Conservation (phyloP, 2,888 invertebrate genomes). For the Oscheius sp. region DNA sequence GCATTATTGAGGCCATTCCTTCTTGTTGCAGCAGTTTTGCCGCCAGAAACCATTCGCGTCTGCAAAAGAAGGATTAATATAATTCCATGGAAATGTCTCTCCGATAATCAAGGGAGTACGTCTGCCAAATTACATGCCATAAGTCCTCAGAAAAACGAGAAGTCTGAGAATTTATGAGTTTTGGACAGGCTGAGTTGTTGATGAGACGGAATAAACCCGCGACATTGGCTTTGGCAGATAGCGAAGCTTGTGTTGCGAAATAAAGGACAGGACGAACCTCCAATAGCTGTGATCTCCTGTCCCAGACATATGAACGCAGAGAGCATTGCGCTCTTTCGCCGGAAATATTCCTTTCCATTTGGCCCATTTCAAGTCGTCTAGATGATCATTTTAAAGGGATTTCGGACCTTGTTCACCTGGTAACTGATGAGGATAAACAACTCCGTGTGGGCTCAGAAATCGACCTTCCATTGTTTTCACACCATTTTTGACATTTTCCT, state of each 20-base stretch:
- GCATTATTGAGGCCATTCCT: conserved; percentile 89
- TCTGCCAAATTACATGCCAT: too few species aligned
- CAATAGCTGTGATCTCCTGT: conserved; percentile 91
- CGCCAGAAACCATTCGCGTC: conserved; percentile 88
- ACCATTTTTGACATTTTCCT: conserved; percentile 46
- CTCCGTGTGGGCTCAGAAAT: conserved; percentile 86
- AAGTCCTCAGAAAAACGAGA: too few species aligned
- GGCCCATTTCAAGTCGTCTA: conserved; percentile 38
- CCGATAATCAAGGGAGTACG: too few species aligned
- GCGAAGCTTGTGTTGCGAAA: background rate
- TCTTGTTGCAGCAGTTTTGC: conserved; percentile 88
- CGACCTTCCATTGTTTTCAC: conserved; percentile 81
- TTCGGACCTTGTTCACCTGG: conserved; percentile 19
- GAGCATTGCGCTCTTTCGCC: conserved; percentile 43
- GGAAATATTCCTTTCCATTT: conserved; percentile 38
- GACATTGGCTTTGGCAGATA: background rate
- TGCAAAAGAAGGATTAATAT: conserved; percentile 78
- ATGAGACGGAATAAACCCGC: background rate
- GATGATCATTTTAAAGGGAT: too few species aligned
- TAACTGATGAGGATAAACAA: conserved; percentile 85
- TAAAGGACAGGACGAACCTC: conserved; percentile 78
- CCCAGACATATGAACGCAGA: conserved; percentile 89
- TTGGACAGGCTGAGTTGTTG: too few species aligned
- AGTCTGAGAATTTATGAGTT: too few species aligned
- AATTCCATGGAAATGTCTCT: too few species aligned